Conservation (phyloP, 2,797 vertebrate genomes). For the Psittacula derbiana region DNA sequence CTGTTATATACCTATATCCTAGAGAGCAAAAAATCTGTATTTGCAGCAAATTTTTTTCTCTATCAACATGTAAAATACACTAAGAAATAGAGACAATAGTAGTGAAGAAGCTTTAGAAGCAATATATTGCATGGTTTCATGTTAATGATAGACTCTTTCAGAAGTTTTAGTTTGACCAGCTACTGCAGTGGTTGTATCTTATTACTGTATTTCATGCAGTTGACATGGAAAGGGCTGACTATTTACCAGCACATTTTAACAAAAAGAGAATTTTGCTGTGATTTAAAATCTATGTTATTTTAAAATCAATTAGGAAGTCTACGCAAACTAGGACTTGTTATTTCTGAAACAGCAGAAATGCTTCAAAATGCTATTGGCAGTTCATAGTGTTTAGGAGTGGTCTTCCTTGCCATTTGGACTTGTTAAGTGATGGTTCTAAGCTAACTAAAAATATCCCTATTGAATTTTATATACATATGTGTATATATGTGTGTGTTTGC, state of each 20-base stretch:
- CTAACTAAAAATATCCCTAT: background rate
- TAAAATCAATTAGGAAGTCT: background rate
- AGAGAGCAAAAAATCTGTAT: background rate
- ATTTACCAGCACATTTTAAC: background rate
- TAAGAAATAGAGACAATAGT: background rate
- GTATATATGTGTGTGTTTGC: background rate
- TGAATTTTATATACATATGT: background rate
- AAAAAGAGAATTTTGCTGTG: background rate
- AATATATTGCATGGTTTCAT: background rate
- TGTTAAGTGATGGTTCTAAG: background rate
- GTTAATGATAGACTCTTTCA: background rate
- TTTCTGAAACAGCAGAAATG: background rate
- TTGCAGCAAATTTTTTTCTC: background rate
- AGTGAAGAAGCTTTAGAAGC: background rate
- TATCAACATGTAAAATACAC: background rate
- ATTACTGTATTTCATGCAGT: background rate
- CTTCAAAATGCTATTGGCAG: background rate
- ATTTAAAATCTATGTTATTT: background rate
- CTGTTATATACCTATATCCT: background rate
- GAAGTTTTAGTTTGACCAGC: background rate
- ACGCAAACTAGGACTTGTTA: background rate
- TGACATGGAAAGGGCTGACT: background rate
- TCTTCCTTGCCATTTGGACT: background rate
- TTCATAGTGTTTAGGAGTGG: background rate
- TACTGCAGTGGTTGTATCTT: background rate